Conservation (phyloP, 2,888 invertebrate species). For the Agonopterix heracliana region DNA sequence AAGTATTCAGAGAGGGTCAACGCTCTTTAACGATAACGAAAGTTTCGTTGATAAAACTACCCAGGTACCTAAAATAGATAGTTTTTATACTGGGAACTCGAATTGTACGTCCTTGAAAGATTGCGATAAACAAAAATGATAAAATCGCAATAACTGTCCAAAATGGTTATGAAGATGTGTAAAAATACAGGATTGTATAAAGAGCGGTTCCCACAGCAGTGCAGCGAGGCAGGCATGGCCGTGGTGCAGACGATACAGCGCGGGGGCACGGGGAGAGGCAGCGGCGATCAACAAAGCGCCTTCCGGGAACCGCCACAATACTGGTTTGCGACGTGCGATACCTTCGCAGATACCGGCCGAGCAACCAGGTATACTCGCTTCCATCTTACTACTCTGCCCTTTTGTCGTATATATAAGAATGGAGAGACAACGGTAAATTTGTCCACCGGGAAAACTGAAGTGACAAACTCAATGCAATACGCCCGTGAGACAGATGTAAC, state of each 20-base stretch:
- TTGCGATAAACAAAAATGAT: no score
- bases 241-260: slow-evolving; percentile 24
- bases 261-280: slow-evolving; percentile 27
- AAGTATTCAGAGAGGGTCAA: no score
- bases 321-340: slow-evolving; percentile 75
- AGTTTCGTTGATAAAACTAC: no score
- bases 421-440: slow-evolving; percentile 40
- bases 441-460: no score
- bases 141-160: no score
- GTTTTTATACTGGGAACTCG: no score
- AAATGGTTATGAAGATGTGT: no score
- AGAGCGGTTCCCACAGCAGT: slow-evolving; percentile 35
- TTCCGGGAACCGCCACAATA: slow-evolving; percentile 74
- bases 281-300: slow-evolving; percentile 55
- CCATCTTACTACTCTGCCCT: slow-evolving; percentile 25
- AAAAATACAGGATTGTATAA: slow-evolving; percentile 21
- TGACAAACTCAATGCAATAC: no score
- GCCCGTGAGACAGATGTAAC: no score
- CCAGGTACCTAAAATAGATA: no score
- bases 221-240: slow-evolving; percentile 13
- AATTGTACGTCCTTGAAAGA: no score
- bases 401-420: slow-evolving; percentile 53
- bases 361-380: slow-evolving; percentile 43
- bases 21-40: no score
- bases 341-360: slow-evolving; percentile 67